Base-by-base conservation (phyloP, 2,888 invertebrate genomes). In the Tineola bisselliella region DNA sequence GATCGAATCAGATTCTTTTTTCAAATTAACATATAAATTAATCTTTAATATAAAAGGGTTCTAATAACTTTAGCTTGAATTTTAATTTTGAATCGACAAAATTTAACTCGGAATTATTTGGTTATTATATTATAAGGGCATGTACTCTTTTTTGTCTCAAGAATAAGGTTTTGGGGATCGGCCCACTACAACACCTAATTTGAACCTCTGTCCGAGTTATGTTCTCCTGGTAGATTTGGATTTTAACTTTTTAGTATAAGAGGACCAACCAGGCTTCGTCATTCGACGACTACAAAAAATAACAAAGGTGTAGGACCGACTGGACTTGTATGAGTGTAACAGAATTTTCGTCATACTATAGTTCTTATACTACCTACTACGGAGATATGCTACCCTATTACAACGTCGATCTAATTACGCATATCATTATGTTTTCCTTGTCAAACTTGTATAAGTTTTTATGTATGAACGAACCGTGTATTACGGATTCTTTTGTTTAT, bases 321-420 rank as follows among this genome's bases (percentile, higher is more conserved):
- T 6, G 8, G 8, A 8, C 43, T 43, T 5, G 43, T 4, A 43
- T 8, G 8, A 3, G 25, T 25, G 25, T 25, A 25, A 43, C n/a
- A 43, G 43, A 43, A 43, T 43, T 43, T 43, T 25, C 25, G 25
- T 38, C 10, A 12, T 17, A n/a, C n/a, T n/a, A n/a, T n/a, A n/a
- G 48, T 48, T 15, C 48, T 48, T 15, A 3, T 17, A 10, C 25
- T 54, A 54, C 54, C 43, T 38, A 30, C 44, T 54, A 15, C 43
- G 38, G 63, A 64, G 67, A 69, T 81, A 86, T 88, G 87, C 64
- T 78, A 64, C 71, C 88, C 87, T 87, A 72, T 71, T 84, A 84
- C 80, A 75, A 78, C 75, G 77, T 79, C 81, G 82, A 80, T 84
- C 84, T 87, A 87, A 86, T 88, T 87, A 87, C 87, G 88, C 87